Evolutionary conservation across 2,797 vertebrate species (phyloP), one percentile per base, ranked within the genome.

Genomic region (Cheirogaleus major): DNA sequence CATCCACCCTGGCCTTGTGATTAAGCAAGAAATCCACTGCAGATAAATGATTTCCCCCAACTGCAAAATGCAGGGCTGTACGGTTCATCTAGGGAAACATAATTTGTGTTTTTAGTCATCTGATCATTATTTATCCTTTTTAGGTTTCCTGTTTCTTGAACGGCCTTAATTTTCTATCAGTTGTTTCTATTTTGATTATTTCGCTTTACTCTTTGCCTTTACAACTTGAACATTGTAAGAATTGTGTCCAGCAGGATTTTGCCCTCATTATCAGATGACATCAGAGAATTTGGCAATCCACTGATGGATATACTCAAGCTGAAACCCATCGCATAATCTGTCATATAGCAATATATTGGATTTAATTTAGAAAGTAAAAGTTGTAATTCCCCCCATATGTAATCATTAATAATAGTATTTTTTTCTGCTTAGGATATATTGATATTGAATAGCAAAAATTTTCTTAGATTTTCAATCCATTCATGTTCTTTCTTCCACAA

Each of bases 31-130:
- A 98, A 96, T 99, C 97, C 76, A 99, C 99, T 0, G 98, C 99
- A 0, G 99, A 99, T 8, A 95, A 87, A 85, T 99, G 98, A 96
- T 98, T 99, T 90, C 99, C 98, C 0, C 99, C 99, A 27, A 99
- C 99, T 6, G 99, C 99, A 91, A 99, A 99, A 97, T 99, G 99
- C 90, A 99, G 98, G 0, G 99, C 99, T 2, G 99, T 99, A 63
- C 99, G 98, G 38, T 99, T 98, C 61, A 99, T 97, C 99, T 99
- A 98, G 97, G 95, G 18, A 93, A 97, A 91, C 30, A 98, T 25
- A 94, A 81, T 15, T 95, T 91, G 50, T 82, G 4, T 69, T 83
- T 93, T 92, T 25, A 96, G 78, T 95, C 72, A 57, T 82, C 23
- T 81, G 20, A 61, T 91, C 85, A n/a, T 32, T n/a, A n/a, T 2